Evolutionary conservation across 2,888 invertebrate genomes (phyloP), one percentile per base, ranked within the genome.

Genomic region (Tetragonisca angustula): DNA sequence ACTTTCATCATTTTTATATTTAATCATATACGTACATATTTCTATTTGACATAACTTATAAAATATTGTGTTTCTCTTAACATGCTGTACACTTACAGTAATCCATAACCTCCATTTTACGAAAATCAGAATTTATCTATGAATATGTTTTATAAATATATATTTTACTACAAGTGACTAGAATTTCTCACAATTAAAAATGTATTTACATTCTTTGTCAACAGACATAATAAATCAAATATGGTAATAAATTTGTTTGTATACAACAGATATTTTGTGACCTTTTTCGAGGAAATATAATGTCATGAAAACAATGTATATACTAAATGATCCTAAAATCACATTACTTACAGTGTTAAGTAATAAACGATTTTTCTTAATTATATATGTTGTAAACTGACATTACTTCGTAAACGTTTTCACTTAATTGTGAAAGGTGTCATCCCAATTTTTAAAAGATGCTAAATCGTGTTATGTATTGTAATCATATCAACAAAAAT

Each of bases 71-170:
- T 50, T 43, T 3, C 24, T 36, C 1, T 50, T 21, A 19, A 24
- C 24, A 36, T 27, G 50, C 21, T 64, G 21, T 52, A 50, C 56
- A 83, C 83, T 78, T 78, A 86, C 86, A 59, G 6, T 72, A 69
- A 73, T 86, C 79, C 83, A 86, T 86, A 83, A 86, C 86, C 86
- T 86, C 83, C 80, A 83, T 80, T 36, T 50, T 43, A 59, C 11
- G 43, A 65, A 27, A 64, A 43, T 75, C 0, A 32, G 56, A 67
- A 62, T 36, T 0, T 61, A 27, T 27, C 27, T 61, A 11, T 19
- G 27, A 27, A 27, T 61, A 27, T 17, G 4, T 11, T 1, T 24
- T 61, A 27, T 11, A 4, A 61, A 9, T 27, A 27, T 0, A 24
- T 56, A 21, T 52, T 19, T 11, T 65, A 67, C 13, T 50, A 15